phyloP scores from a whole-genome alignment of 2,113 vertebrate species.

The Cinclus mexicanus region DNA sequence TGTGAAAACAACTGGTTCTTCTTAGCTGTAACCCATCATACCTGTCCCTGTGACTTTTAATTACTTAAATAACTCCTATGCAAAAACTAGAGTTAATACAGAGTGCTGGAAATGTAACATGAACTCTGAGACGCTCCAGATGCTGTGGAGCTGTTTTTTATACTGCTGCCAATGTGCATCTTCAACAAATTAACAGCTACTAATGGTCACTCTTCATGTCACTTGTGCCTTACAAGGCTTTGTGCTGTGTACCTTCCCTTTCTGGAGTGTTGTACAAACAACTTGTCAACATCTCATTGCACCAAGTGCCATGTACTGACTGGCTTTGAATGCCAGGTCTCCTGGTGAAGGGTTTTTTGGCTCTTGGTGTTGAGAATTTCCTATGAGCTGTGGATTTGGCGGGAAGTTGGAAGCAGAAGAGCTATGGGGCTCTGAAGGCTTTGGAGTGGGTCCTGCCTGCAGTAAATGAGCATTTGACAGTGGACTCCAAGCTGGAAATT shows the following conservation, averaged over 20 bases:
- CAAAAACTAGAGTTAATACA: neutral
- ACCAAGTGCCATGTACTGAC: neutral
- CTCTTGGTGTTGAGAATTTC: neutral
- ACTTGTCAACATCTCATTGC: neutral
- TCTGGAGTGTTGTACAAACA: neutral
- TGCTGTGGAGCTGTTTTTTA: neutral
- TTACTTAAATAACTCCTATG: neutral
- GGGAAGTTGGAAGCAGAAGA: neutral
- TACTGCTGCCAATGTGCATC: neutral
- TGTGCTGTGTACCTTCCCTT: rapidly evolving
- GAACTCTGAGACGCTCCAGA: neutral
- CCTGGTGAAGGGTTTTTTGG: neutral
- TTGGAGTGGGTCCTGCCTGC: neutral
- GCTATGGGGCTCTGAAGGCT: neutral
- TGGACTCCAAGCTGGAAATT: neutral
- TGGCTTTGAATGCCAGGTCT: neutral
- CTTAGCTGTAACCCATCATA: no score
- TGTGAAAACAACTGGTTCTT: neutral
- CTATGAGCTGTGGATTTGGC: no score
- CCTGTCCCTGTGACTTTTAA: neutral
- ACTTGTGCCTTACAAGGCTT: neutral
- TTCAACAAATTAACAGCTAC: neutral
- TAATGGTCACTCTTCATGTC: neutral
- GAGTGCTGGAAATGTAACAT: neutral
- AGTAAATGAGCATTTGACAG: neutral